Percentiles rank a stretch among this genome's conserved stretches.
Conservation (phyloP, 2,113 vertebrate genomes). For the Apteryx owenii region DNA sequence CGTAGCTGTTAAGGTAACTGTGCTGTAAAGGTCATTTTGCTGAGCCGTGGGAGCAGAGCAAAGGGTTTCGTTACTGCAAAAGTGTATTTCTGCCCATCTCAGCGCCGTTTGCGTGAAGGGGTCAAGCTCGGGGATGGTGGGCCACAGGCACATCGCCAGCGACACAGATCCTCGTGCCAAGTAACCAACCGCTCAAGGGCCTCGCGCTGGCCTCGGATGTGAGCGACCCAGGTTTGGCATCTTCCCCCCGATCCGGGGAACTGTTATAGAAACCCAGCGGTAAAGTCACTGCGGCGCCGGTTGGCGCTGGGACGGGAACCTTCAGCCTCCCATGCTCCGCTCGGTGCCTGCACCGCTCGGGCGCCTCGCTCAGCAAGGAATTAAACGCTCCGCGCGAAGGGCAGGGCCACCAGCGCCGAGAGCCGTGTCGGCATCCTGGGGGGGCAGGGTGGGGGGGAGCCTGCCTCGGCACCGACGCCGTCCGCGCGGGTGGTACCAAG, state of each 20-base stretch:
- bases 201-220: not conserved
- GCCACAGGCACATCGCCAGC: not conserved
- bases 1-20: not conserved
- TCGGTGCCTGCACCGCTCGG: too few species aligned
- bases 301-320: accelerated
- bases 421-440: too few species aligned
- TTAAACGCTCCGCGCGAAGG: not conserved
- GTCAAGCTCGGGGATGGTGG: not conserved
- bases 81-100: not conserved
- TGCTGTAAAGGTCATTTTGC: not conserved
- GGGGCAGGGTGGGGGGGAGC: too few species aligned
- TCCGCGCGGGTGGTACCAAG: too few species aligned
- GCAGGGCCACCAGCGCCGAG: too few species aligned
- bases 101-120: not conserved
- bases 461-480: too few species aligned
- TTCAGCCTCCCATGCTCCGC: accelerated
- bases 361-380: accelerated
- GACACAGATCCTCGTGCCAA: not conserved
- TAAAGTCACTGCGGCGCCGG: not conserved
- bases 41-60: not conserved
- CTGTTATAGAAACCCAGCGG: not conserved
- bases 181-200: too few species aligned
- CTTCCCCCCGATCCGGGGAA: not conserved
- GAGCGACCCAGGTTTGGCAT: accelerated
- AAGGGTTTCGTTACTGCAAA: not conserved